phyloP scores from a whole-genome alignment of 2,113 vertebrate genomes.

The Euleptes europaea region DNA sequence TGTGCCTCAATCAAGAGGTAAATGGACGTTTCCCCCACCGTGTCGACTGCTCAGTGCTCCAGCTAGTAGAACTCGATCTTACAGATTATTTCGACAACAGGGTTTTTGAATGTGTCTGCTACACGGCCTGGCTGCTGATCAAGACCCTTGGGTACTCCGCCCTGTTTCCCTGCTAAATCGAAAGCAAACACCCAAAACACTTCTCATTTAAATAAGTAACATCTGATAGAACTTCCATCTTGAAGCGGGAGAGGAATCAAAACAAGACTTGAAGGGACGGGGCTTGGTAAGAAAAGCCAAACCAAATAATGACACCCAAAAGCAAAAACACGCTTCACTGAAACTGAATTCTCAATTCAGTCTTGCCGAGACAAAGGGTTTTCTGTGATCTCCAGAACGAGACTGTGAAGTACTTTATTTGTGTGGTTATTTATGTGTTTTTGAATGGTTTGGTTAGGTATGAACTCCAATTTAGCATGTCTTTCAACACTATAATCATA shows the following conservation, averaged over 20 bases:
- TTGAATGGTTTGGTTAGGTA: constrained; percentile 80
- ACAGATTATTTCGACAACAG: constrained; percentile 77
- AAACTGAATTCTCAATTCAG: constrained; percentile 79
- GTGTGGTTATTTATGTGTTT: constrained; percentile 77
- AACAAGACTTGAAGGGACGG: constrained; percentile 71
- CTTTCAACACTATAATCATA: constrained; percentile 78
- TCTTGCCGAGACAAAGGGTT: constrained; percentile 78
- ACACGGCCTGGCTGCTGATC: constrained; percentile 69
- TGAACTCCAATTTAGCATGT: constrained; percentile 74
- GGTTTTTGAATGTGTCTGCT: constrained; percentile 68
- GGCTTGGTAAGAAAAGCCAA: constrained; percentile 77
- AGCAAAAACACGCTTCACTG: constrained; percentile 83
- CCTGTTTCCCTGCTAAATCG: constrained; percentile 67
- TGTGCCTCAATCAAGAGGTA: constrained; percentile 24
- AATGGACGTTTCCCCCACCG: constrained; percentile 61
- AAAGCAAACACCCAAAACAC: constrained; percentile 70
- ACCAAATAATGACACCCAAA: constrained; percentile 83
- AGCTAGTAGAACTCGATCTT: constrained; percentile 77
- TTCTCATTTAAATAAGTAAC: constrained; percentile 74
- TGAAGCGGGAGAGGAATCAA: constrained; percentile 69
- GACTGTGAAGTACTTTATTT: constrained; percentile 77
- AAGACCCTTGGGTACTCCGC: constrained; percentile 64
- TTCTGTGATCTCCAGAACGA: constrained; percentile 82
- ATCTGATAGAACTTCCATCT: constrained; percentile 62
- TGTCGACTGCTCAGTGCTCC: constrained; percentile 69